phyloP scores from a whole-genome alignment of 2,888 invertebrate genomes.

The Spilosoma lubricipeda region DNA sequence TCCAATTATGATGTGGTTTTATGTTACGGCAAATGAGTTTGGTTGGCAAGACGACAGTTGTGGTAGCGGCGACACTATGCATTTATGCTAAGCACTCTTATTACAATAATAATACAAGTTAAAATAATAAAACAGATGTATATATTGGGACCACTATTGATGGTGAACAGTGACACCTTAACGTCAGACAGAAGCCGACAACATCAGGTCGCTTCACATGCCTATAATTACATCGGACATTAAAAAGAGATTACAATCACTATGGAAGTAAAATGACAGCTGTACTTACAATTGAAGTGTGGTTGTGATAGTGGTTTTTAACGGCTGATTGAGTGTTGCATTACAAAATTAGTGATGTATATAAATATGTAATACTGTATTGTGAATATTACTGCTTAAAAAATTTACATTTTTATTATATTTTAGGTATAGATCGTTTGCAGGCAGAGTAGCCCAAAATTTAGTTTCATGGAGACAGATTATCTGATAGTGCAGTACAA shows the following conservation, averaged over 20 bases:
- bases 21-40: slow-evolving; percentile 67
- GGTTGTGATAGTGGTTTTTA: slow-evolving; percentile 2
- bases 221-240: slow-evolving; percentile 42
- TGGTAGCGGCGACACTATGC: slow-evolving; percentile 38
- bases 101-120: slow-evolving; percentile 25
- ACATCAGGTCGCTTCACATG: slow-evolving; percentile 35
- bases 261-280: slow-evolving; percentile 39
- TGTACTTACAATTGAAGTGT: slow-evolving; percentile 26
- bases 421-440: not conserved
- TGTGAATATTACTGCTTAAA: not conserved
- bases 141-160: slow-evolving; percentile 18
- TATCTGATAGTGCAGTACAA: not conserved
- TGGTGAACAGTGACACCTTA: slow-evolving; percentile 36
- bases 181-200: slow-evolving; percentile 39
- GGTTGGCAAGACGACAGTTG: slow-evolving; percentile 50
- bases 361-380: not conserved
- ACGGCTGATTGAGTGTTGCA: not conserved
- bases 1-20: slow-evolving; percentile 77
- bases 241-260: slow-evolving; percentile 47
- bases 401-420: not conserved
- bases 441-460: not conserved
- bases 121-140: slow-evolving; percentile 19
- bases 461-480: not conserved
- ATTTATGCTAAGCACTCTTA: slow-evolving; percentile 26
- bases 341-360: not conserved